Percentiles rank a stretch among this genome's conserved stretches.
Evolutionary conservation across 2,888 invertebrate species (phyloP).

Genomic region (Sclerodermus sp.): DNA sequence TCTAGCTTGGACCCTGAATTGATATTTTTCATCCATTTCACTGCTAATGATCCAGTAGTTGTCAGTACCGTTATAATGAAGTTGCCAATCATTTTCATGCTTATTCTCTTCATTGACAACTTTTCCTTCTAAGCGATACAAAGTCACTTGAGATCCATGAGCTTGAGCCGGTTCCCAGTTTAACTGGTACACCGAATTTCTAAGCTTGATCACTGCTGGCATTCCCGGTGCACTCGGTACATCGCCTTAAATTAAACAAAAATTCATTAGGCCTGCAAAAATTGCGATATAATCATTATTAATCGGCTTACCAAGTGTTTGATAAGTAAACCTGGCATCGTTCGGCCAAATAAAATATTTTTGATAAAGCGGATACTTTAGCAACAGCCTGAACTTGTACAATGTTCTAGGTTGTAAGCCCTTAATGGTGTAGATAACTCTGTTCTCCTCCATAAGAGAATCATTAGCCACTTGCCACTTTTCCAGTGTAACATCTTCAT

Average conservation of each 20-base stretch:
- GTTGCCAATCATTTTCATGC: constrained; percentile 59
- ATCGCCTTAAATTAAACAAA: constrained; percentile 66
- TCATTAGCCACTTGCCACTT: constrained; percentile 55
- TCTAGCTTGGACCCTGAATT: constrained; percentile 76
- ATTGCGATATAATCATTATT: neutral
- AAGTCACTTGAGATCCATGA: constrained; percentile 74
- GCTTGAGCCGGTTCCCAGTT: constrained; percentile 79
- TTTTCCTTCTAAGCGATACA: constrained; percentile 76
- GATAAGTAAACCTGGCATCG: constrained; percentile 71
- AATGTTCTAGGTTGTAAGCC: constrained; percentile 72
- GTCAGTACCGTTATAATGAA: constrained; percentile 78
- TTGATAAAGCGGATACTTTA: constrained; percentile 65
- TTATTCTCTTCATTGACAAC: constrained; percentile 40
- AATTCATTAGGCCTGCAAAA: neutral
- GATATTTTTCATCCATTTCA: constrained; percentile 63
- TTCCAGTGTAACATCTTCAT: constrained; percentile 58
- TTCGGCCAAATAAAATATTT: constrained; percentile 72
- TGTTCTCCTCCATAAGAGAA: constrained; percentile 23
- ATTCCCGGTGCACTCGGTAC: constrained; percentile 78
- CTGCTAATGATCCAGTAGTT: constrained; percentile 77
- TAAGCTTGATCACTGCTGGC: constrained; percentile 73
- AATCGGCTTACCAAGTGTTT: constrained; percentile 68
- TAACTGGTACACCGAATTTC: constrained; percentile 74
- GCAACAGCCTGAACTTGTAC: constrained; percentile 74
- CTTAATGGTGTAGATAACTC: constrained; percentile 44